Base-by-base conservation (phyloP, 2,888 invertebrate species). In the Lasiommata megera region DNA sequence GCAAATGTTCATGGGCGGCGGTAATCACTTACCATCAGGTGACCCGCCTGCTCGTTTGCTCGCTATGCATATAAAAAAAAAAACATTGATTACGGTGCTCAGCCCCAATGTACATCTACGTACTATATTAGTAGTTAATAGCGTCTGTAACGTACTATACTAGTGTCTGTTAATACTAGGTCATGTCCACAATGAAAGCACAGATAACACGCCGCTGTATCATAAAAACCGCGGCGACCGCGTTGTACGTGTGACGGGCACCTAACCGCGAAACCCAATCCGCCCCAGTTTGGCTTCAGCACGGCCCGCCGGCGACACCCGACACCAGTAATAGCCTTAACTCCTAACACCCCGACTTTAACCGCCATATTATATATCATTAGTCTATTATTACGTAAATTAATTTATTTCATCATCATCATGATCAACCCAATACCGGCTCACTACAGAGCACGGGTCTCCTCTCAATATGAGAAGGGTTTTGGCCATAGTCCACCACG, bases 231-330 rank as follows among this genome's bases (percentile, higher is more conserved):
- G 43, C 38, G 40, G 34, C 61, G 48, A 16, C 43, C 36, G 16
- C 47, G 17, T 18, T 38, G 34, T 12, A 37, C 43, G 44, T 61
- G 18, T 61, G 56, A n/a, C 43, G 16, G 44, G 41, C 50, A 14
- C 40, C 51, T 53, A 72, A 81, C 82, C 82, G 63, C 79, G 83
- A 74, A 72, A 86, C 66, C 56, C 63, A 62, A 85, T 66, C 69
- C 77, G 53, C 64, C 58, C 68, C 67, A 71, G 74, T 80, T 71
- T 77, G 87, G 86, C 84, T 86, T 87, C 87, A 66, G 65, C 76
- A 71, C 74, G 64, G 48, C 43, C 28, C 12, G 23, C 73, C 70
- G 62, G 69, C 68, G 66, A 69, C 14, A 61, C 17, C 23, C 12
- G 44, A 61, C 53, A 48, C 56, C n/a, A 53, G 56, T 61, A 61